Evolutionary conservation across 2,888 invertebrate genomes (phyloP).

Genomic region (Girardia tigrina): DNA sequence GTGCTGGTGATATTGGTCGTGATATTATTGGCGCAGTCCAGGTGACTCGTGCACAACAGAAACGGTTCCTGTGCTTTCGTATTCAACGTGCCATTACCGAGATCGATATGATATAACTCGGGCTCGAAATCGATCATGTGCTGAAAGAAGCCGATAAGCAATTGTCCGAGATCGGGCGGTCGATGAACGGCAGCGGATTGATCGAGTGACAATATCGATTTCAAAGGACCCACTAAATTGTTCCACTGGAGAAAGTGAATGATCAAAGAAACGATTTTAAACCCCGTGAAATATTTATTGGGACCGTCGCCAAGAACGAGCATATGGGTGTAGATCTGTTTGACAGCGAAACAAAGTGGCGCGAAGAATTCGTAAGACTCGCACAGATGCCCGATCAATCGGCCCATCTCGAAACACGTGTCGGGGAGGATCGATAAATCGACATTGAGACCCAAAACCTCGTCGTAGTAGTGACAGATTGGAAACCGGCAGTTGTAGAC

Average conservation of each 20-base stretch:
- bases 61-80: neutral
- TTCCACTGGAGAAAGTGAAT: neutral
- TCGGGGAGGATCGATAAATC: neutral
- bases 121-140: neutral
- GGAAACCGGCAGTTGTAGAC: neutral
- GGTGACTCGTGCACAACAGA: neutral
- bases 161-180: neutral
- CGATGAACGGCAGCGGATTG: neutral
- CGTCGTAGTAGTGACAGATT: neutral
- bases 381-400: neutral
- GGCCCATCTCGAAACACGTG: neutral
- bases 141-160: neutral
- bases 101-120: neutral
- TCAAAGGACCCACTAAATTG: neutral
- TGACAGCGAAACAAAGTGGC: neutral
- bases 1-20: neutral
- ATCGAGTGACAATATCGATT: neutral
- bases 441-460: neutral
- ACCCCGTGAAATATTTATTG: neutral
- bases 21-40: neutral
- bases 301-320: neutral
- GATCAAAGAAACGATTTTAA: neutral
- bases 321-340: neutral
- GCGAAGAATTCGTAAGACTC: neutral
- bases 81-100: neutral